Conservation (phyloP, 1,140 invertebrate species). For the Steinernema khuongi region DNA sequence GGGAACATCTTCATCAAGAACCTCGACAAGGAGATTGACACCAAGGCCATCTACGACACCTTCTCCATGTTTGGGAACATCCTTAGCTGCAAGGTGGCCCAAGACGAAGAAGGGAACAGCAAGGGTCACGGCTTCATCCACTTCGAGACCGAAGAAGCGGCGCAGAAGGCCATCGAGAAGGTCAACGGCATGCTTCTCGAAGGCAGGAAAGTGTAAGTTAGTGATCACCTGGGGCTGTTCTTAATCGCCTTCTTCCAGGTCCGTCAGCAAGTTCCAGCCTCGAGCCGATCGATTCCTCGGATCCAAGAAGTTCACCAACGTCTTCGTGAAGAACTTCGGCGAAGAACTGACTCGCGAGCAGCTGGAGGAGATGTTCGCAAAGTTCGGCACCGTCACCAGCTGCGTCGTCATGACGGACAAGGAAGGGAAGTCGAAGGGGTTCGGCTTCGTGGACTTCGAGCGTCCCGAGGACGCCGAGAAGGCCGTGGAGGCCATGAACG, state of each 20-base stretch:
- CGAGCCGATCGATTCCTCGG: slow-evolving; percentile 93
- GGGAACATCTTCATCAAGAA: slow-evolving; percentile 95
- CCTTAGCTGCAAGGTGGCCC: slow-evolving; percentile 91
- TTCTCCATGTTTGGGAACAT: slow-evolving; percentile 99
- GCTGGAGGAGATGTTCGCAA: slow-evolving; percentile 85
- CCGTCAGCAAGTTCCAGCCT: slow-evolving; percentile 95
- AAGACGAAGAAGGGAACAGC: slow-evolving; percentile 88
- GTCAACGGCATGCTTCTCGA: slow-evolving; percentile 89
- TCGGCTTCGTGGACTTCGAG: slow-evolving; percentile 98
- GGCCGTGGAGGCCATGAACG: slow-evolving; percentile 53
- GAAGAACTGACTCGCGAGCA: slow-evolving; percentile 80
- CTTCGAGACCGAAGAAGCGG: slow-evolving; percentile 98
- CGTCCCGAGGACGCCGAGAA: slow-evolving; percentile 88
- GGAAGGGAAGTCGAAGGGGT: slow-evolving; percentile 88
- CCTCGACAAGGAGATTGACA: slow-evolving; percentile 71
- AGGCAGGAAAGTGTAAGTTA: slow-evolving; percentile 76
- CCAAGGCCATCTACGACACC: slow-evolving; percentile 99
- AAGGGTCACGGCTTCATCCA: slow-evolving; percentile 99
- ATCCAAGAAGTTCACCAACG: slow-evolving; percentile 93
- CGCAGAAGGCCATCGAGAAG: slow-evolving; percentile 91
- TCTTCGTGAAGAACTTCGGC: slow-evolving; percentile 97
- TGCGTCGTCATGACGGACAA: slow-evolving; percentile 79
- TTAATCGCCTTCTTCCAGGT: slow-evolving; percentile 55
- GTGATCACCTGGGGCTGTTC: too few relatives aligned
- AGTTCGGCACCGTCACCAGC: slow-evolving; percentile 83